A percentile compares a stretch with the other conserved stretches of the same genome.
These are phyloP conservation scores for Botrylloides violaceus DNA, from an alignment of 23 tunicate species.

Conservation along the genomic window DNA sequence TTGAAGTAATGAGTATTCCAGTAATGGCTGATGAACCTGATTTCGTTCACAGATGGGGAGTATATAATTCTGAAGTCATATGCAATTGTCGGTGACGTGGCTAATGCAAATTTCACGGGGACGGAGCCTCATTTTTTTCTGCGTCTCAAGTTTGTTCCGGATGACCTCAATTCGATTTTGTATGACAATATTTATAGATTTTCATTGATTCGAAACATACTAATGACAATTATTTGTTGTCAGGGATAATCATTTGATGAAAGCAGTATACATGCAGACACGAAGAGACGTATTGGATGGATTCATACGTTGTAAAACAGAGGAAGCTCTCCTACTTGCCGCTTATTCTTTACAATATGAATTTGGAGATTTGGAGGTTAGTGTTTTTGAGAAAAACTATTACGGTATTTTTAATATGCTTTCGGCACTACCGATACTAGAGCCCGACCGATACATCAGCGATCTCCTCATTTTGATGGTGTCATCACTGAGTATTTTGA, in stretches of 20 bases:
- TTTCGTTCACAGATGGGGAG: conserved; percentile 20
- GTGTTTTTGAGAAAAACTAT: no score
- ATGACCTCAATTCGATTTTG: not conserved
- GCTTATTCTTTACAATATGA: conserved; percentile 65
- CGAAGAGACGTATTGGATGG: conserved; percentile 50
- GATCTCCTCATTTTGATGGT: no score
- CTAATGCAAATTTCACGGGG: no score
- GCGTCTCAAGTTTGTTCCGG: conserved; percentile 13
- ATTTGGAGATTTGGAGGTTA: conserved; percentile 37
- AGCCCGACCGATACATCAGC: no score
- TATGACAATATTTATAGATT: no score
- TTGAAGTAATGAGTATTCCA: no score
- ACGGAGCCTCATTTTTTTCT: conserved; percentile 7
- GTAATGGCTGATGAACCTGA: no score
- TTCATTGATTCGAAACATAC: no score
- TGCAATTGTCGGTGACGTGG: not conserved
- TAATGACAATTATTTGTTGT: no score
- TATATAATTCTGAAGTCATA: not conserved
- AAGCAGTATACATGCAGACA: conserved; percentile 55
- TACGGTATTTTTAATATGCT: no score
- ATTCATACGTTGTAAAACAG: conserved; percentile 26
- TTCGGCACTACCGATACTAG: no score
- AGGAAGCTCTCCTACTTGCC: conserved; percentile 42
- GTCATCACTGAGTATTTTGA: no score
- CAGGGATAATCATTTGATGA: conserved; percentile 15